These are phyloP conservation scores for Macrotrachela quadricornifera DNA, from an alignment of 1,140 invertebrate species.

Conservation along the genomic window DNA sequence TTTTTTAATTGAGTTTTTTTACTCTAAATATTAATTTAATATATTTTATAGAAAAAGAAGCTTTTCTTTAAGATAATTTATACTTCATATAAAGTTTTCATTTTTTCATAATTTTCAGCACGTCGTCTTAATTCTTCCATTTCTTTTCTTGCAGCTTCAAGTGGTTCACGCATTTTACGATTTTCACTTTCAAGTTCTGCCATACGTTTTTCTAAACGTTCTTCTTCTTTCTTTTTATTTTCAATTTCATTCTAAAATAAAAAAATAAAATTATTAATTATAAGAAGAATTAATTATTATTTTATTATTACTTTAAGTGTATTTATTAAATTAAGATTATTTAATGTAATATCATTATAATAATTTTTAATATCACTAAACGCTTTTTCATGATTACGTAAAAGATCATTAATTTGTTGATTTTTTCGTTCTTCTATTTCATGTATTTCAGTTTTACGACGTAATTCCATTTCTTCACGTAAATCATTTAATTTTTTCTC, in stretches of 20 bases:
- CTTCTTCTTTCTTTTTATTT: slow-evolving; percentile 52
- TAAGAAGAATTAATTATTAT: too few species aligned
- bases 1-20: slow-evolving; percentile 38
- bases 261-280: not conserved
- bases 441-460: slow-evolving; percentile 43
- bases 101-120: slow-evolving; percentile 55
- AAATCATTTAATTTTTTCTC: slow-evolving; percentile 51
- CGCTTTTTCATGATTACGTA: slow-evolving; percentile 56
- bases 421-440: slow-evolving; percentile 75
- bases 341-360: slow-evolving; percentile 74
- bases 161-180: slow-evolving; percentile 44
- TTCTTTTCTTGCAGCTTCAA: slow-evolving; percentile 45
- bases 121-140: slow-evolving; percentile 45
- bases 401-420: slow-evolving; percentile 54
- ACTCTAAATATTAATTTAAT: slow-evolving; percentile 28
- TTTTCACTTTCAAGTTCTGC: slow-evolving; percentile 45
- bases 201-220: slow-evolving; percentile 47
- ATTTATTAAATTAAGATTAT: slow-evolving; percentile 60
- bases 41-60: not conserved
- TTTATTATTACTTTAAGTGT: slow-evolving; percentile 43
- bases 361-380: slow-evolving; percentile 72
- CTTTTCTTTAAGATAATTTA: too few species aligned
- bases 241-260: slow-evolving; percentile 25
- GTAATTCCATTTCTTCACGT: slow-evolving; percentile 48
- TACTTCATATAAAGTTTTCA: slow-evolving; percentile 41